Percentiles rank a stretch among this genome's conserved stretches.
phyloP scores from a whole-genome alignment of 2,113 vertebrate species.

The Neodontobutis hainanensis region DNA sequence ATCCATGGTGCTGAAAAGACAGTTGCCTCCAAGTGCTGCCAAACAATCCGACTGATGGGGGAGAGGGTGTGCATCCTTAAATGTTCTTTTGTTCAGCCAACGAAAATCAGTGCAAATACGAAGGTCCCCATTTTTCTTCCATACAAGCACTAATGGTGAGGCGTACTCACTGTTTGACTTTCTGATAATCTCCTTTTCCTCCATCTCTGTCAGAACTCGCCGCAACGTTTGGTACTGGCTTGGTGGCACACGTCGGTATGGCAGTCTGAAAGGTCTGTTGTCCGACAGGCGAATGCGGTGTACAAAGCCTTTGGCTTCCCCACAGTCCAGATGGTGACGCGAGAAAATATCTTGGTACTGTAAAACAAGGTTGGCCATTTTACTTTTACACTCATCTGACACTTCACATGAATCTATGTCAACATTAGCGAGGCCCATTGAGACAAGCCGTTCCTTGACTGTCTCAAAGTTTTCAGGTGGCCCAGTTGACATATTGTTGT shows the following conservation, averaged over 20 bases:
- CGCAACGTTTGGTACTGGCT: conserved; percentile 18
- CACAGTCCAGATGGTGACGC: conserved; percentile 4
- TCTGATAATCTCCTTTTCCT: conserved; percentile 15
- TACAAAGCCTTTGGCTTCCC: conserved; percentile 7
- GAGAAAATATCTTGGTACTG: conserved; percentile 15
- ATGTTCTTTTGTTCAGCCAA: too few species aligned
- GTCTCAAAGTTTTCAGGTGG: neutral
- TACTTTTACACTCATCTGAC: neutral
- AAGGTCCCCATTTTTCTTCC: conserved; percentile 13
- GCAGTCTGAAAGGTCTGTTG: conserved; percentile 15
- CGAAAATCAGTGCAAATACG: conserved; percentile 16
- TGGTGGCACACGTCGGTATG: conserved; percentile 1
- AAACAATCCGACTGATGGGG: conserved; percentile 17
- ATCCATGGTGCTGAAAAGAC: conserved; percentile 9
- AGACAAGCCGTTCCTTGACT: neutral
- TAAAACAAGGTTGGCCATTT: conserved; percentile 5
- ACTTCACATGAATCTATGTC: conserved; percentile 9
- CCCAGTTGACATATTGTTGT: neutral
- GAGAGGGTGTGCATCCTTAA: conserved; percentile 6
- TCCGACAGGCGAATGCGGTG: conserved; percentile 14
- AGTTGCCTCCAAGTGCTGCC: conserved; percentile 1
- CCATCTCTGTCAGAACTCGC: conserved; percentile 24
- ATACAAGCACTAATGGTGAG: conserved; percentile 3
- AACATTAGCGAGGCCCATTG: neutral
- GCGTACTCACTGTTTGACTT: conserved; percentile 17